Base-by-base conservation (phyloP, 2,113 vertebrate genomes). In the Pipra filicauda region DNA sequence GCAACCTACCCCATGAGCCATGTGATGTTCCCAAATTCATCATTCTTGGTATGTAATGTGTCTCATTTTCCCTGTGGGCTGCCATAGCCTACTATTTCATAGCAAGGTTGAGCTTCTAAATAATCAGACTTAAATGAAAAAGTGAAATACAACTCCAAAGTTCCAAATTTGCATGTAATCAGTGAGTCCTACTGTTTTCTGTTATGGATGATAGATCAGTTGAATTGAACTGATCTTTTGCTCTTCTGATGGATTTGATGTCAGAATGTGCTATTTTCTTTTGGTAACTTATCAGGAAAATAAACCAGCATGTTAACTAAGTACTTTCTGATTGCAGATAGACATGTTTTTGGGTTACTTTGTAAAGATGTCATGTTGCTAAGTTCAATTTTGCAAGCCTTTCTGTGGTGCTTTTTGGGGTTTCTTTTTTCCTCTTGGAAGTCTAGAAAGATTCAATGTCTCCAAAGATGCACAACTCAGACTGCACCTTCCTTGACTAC, bases 31-130 rank as follows among this genome's bases (percentile, higher is more conserved):
- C 70, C 39, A 87, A 46, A 91, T 81, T 41, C 65, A 65, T 89
- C 48, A 64, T 61, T 86, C 65, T 75, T 13, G 9, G 20, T 75
- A 35, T n/a, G 35, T 49, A 46, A 77, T 17, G 20, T 62, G 39
- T 89, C 51, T 80, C 8, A 19, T 85, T 96, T 84, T 87, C 70
- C 48, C 70, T 27, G 39, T 84, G 48, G 73, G 48, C 39, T 92
- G 24, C 65, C 10, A 12, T 67, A 69, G 43, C 43, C 21, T 71
- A 18, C 51, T 78, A 26, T 77, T 81, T 33, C 2, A 0, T 69
- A 37, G 61, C 33, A 71, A 84, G 22, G 27, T 12, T 66, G 22
- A 91, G 21, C 48, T 70, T 73, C 64, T 64, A 33, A 89, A 84
- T 77, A 64, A 80, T 18, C 51, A 23, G 5, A 30, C 28, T 64